Evolutionary conservation across 2,113 vertebrate species (phyloP).

Genomic region (Pachypanchax playfairii): DNA sequence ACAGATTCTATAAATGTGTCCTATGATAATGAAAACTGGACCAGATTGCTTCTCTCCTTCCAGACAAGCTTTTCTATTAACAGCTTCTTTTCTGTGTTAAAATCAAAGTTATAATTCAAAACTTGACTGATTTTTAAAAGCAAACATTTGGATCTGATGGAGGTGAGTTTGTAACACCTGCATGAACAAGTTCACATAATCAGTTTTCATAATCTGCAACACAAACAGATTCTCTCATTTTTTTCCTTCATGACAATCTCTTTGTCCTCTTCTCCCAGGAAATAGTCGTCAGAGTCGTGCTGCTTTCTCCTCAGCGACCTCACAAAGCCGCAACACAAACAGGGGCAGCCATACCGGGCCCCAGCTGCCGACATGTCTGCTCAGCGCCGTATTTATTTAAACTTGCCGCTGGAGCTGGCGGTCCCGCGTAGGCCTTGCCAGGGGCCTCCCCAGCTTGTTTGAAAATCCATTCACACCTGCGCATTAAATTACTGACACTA

Average conservation of each 20-base stretch:
- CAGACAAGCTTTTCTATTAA: too few relatives aligned
- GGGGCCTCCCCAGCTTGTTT: conserved; percentile 77
- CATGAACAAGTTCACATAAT: conserved; percentile 4
- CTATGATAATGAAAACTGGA: too few relatives aligned
- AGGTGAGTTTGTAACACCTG: not conserved
- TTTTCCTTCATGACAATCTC: conserved; percentile 7
- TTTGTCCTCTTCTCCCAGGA: conserved; percentile 49
- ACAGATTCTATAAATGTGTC: too few relatives aligned
- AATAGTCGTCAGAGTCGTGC: conserved; percentile 25
- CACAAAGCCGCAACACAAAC: conserved; percentile 72
- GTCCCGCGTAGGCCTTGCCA: conserved; percentile 49
- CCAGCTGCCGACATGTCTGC: conserved; percentile 73
- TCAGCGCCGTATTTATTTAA: conserved; percentile 78
- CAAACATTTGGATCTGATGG: not conserved
- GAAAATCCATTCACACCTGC: conserved; percentile 83
- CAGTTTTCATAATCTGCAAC: conserved; percentile 18
- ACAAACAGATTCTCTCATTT: conserved; percentile 21
- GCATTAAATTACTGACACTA: conserved; percentile 83
- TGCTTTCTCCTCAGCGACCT: conserved; percentile 51
- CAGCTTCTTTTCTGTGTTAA: too few relatives aligned
- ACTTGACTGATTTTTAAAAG: not conserved
- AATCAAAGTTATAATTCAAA: too few relatives aligned
- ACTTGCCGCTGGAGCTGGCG: conserved; percentile 65
- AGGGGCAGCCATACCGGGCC: conserved; percentile 50
- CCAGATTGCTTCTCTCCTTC: too few relatives aligned